These are phyloP conservation scores for Noctua janthe DNA, from an alignment of 2,888 invertebrate species.

Conservation along the genomic window DNA sequence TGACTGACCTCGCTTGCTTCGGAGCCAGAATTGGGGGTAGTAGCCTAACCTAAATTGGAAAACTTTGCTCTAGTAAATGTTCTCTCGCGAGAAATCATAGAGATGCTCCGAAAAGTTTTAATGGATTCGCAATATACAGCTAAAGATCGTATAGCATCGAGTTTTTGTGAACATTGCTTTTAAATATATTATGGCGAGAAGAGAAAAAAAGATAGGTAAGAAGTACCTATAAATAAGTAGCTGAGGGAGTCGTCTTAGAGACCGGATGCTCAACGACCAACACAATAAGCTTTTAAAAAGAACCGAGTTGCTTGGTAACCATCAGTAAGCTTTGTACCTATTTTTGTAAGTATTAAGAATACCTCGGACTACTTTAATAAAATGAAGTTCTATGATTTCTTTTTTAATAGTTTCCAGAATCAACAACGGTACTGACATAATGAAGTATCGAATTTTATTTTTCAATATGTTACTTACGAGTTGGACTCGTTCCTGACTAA, in stretches of 20 bases:
- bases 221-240: conserved; percentile 31
- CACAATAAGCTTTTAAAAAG: conserved; percentile 30
- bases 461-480: not conserved
- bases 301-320: conserved; percentile 31
- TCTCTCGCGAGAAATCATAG: conserved; percentile 66
- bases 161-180: conserved; percentile 29
- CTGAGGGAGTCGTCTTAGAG: conserved; percentile 21
- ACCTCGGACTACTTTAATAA: not conserved
- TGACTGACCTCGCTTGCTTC: conserved; percentile 58
- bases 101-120: conserved; percentile 65
- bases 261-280: conserved; percentile 6
- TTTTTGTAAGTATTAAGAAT: not conserved
- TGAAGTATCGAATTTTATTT: not conserved
- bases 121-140: conserved; percentile 62
- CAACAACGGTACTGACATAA: no score
- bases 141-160: conserved; percentile 21
- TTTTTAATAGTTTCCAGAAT: not conserved
- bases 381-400: not conserved
- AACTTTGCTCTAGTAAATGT: conserved; percentile 71
- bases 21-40: conserved; percentile 59
- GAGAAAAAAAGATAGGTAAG: conserved; percentile 20
- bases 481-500: no score
- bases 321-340: not conserved
- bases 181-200: conserved; percentile 33
- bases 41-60: conserved; percentile 76